Evolutionary conservation across 2,113 vertebrate species (phyloP).

Genomic region (Carollia perspicillata): DNA sequence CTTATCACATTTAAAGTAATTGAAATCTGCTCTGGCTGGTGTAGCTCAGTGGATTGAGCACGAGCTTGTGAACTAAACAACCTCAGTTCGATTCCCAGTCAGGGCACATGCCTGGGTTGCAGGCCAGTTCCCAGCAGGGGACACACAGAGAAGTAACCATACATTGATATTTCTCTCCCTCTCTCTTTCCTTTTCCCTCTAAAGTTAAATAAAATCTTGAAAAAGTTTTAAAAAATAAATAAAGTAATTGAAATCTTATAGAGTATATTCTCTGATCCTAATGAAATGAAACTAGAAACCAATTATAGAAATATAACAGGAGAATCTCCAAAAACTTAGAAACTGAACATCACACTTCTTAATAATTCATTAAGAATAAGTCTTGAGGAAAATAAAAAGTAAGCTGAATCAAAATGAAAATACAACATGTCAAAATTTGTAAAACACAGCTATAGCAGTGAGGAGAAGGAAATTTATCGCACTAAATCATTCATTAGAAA

Average conservation of each 20-base stretch:
- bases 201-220: too few relatives aligned
- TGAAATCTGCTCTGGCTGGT: too few relatives aligned
- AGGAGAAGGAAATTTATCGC: background rate
- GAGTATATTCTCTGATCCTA: background rate
- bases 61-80: too few relatives aligned
- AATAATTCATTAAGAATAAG: background rate
- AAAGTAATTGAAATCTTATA: background rate
- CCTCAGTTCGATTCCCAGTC: too few relatives aligned
- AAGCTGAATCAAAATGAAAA: background rate
- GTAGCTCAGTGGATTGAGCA: too few relatives aligned
- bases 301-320: background rate
- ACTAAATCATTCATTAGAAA: background rate
- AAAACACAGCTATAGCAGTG: background rate
- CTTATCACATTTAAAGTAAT: background rate
- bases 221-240: too few relatives aligned
- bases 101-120: too few relatives aligned
- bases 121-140: too few relatives aligned
- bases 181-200: too few relatives aligned
- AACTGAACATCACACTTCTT: background rate
- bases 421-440: background rate
- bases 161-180: too few relatives aligned
- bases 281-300: background rate
- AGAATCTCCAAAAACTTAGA: background rate
- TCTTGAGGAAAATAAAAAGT: background rate
- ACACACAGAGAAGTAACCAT: too few relatives aligned